These are phyloP conservation scores for Pammene fasciana DNA, from an alignment of 2,888 invertebrate genomes.

Conservation along the genomic window DNA sequence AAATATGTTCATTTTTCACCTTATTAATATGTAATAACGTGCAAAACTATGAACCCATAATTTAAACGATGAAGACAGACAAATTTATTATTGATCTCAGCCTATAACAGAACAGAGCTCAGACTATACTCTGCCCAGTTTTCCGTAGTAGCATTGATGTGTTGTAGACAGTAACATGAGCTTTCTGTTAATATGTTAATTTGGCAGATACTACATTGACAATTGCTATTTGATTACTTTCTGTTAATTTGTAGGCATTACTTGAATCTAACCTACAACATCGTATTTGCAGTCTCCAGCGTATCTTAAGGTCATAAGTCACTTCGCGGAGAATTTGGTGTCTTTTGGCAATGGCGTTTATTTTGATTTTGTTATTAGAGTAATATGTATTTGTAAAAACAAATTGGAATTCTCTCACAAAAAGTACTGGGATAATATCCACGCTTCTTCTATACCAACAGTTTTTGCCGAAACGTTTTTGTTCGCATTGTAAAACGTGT, in stretches of 20 bases:
- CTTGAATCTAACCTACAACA: not conserved
- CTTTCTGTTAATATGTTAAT: too few species aligned
- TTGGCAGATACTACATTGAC: too few species aligned
- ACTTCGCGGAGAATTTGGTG: not conserved
- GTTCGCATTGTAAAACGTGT: conserved; percentile 16
- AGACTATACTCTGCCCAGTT: not conserved
- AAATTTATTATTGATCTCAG: conserved; percentile 4
- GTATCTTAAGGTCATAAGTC: not conserved
- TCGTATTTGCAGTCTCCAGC: conserved; percentile 3
- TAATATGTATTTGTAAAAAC: conserved; percentile 8
- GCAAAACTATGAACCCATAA: not conserved
- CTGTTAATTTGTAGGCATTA: not conserved
- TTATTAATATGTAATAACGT: conserved; percentile 3
- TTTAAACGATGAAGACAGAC: not conserved
- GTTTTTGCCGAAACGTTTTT: conserved; percentile 7
- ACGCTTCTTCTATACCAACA: conserved; percentile 4
- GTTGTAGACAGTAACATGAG: too few species aligned
- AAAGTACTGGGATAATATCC: conserved; percentile 1
- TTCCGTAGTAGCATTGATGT: conserved; percentile 1
- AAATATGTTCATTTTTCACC: not conserved
- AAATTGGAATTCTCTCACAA: conserved; percentile 17
- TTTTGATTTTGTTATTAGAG: conserved; percentile 14
- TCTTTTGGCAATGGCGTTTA: not conserved
- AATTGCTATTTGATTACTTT: not conserved
- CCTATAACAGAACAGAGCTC: not conserved